These are phyloP conservation scores for Heliangelus exortis DNA, from an alignment of 2,797 vertebrate genomes.

Conservation along the genomic window DNA sequence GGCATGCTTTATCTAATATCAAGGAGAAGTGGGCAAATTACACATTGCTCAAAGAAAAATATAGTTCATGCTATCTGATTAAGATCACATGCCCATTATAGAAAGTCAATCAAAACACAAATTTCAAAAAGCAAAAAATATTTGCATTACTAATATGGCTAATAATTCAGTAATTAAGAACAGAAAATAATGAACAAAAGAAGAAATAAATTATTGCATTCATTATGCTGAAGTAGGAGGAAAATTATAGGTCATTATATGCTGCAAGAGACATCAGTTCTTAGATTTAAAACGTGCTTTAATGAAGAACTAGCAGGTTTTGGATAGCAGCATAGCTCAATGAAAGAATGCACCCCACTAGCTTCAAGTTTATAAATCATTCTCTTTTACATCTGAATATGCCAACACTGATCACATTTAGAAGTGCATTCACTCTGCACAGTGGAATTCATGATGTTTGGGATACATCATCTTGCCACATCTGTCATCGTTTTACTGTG, in stretches of 20 bases:
- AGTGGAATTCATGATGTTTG: background rate
- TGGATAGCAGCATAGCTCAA: background rate
- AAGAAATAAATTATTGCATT: background rate
- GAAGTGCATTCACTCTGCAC: background rate
- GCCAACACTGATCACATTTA: background rate
- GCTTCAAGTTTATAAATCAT: background rate
- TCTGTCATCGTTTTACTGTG: background rate
- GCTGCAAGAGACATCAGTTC: background rate
- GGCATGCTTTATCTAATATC: background rate
- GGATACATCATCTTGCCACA: background rate
- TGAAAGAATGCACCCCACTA: background rate
- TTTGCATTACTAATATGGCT: background rate
- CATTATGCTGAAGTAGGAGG: background rate
- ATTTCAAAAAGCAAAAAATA: conserved; percentile 7
- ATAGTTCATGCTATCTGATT: background rate
- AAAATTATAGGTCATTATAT: background rate
- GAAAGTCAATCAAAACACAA: background rate
- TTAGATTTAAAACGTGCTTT: background rate
- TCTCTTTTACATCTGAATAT: background rate
- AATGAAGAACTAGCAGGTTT: background rate
- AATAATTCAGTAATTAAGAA: conserved; percentile 6
- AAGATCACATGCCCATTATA: background rate
- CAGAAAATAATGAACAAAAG: background rate
- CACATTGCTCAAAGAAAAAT: background rate
- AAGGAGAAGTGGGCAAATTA: background rate